Evolutionary conservation across 2,888 invertebrate genomes (phyloP).

Genomic region (Tetragonisca angustula): DNA sequence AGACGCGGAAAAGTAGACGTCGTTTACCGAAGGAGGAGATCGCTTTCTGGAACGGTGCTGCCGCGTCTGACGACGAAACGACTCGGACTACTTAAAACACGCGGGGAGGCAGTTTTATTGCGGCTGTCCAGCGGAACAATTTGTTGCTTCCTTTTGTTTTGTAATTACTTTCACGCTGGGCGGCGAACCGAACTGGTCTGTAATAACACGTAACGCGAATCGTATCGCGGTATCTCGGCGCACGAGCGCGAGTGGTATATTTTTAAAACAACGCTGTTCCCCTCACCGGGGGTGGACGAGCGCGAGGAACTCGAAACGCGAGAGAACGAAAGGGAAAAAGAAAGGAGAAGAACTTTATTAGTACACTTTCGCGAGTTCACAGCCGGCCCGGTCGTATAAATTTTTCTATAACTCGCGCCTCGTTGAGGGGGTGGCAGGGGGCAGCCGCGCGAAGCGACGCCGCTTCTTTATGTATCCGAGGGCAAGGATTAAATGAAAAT

Average conservation of each 20-base stretch:
- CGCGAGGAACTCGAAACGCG: background rate
- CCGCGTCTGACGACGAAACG: conserved; percentile 76
- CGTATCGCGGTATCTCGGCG: conserved; percentile 8
- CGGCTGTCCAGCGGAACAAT: conserved; percentile 75
- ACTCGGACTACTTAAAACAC: conserved; percentile 78
- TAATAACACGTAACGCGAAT: conserved; percentile 41
- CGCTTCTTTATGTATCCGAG: conserved; percentile 1
- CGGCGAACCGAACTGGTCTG: conserved; percentile 64
- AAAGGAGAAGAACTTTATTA: background rate
- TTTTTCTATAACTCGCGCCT: conserved; percentile 8
- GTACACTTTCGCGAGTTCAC: background rate
- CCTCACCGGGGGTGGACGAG: background rate
- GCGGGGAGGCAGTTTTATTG: conserved; percentile 75
- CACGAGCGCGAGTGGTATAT: background rate
- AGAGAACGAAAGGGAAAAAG: background rate
- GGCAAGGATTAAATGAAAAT: conserved; percentile 21
- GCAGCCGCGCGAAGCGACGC: background rate
- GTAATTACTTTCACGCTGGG: conserved; percentile 74
- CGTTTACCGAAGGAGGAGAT: conserved; percentile 60
- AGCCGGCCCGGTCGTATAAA: conserved; percentile 6
- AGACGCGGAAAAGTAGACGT: conserved; percentile 21
- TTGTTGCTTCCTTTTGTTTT: conserved; percentile 73
- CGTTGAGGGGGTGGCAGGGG: background rate
- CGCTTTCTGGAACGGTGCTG: conserved; percentile 52
- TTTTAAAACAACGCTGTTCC: background rate